Evolutionary conservation across 2,797 vertebrate genomes (phyloP), one percentile per base, ranked within the genome.

Genomic region (Neomorphus geoffroyi): DNA sequence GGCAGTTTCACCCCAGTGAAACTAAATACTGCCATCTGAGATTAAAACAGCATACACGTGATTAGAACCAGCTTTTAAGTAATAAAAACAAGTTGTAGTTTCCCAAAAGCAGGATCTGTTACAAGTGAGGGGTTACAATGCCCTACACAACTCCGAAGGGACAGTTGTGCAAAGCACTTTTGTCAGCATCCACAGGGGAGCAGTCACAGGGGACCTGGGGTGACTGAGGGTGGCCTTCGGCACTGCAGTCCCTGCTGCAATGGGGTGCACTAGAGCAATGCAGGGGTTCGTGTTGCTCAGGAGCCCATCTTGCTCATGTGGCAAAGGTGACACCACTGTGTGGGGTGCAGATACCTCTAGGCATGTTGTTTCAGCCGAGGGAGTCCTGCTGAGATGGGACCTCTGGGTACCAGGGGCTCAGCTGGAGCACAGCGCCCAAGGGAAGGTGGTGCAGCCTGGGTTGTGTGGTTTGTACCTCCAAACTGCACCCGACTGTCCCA

Each of bases 401-500:
- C 10, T 28, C 23, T n/a, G 51, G 10, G 23, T 48, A 9, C 7
- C 41, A 48, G n/a, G 39, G 80, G 51, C 39, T 58, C 11, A 9
- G 39, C 60, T 80, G 46, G 15, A 87, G 37, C 28, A 33, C 56
- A 61, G 26, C n/a, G 43, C 43, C 53, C 32, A 26, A 70, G 19
- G 33, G 32, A 48, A 32, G 57, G 51, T 26, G 32, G 69, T 32
- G 28, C 77, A 86, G 64, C 51, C 37, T 30, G 10, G 37, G 32
- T 6, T 54, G 26, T 10, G 22, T 57, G 64, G 32, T 51, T 51
- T 37, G 37, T 33, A 41, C 72, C 19, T 43, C 37, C 26, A 41
- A 65, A 10, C 30, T 10, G 58, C 46, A 39, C 58, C 1, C 0
- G 19, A 14, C 41, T 57, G 35, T 22, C 33, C 27, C 0, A 4